Percentiles rank a stretch among this genome's conserved stretches.
Conservation (phyloP, 2,888 invertebrate species). For the Eupithecia vulgata region DNA sequence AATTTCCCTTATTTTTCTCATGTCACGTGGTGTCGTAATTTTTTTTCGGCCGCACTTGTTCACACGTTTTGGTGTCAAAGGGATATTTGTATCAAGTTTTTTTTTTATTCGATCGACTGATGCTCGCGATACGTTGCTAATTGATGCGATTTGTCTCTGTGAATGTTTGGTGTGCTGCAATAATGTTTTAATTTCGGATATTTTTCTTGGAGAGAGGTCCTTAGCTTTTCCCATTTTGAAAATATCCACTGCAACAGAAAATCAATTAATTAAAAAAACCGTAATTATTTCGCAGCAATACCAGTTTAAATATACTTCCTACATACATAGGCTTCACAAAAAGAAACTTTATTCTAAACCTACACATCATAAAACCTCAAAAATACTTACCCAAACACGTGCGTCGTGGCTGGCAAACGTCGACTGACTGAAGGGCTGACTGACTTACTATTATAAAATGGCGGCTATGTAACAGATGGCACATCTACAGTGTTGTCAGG, state of each 20-base stretch:
- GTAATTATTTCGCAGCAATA: neutral
- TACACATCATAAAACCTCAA: neutral
- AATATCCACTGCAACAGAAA: constrained; percentile 5
- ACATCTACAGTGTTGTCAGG: neutral
- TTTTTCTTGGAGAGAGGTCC: constrained; percentile 7
- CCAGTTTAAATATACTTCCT: constrained; percentile 6
- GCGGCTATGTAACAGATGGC: constrained; percentile 9
- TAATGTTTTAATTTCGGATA: constrained; percentile 2
- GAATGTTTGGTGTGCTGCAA: constrained; percentile 5
- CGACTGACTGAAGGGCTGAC: constrained; percentile 3
- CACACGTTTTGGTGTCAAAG: constrained; percentile 2
- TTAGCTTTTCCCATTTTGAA: constrained; percentile 6
- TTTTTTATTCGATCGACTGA: constrained; percentile 1
- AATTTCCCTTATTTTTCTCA: constrained; percentile 16
- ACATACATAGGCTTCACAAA: neutral
- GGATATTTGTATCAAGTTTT: constrained; percentile 2
- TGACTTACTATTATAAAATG: constrained; percentile 12
- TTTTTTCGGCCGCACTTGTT: constrained; percentile 16
- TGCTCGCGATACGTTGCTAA: constrained; percentile 2
- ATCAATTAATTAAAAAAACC: constrained; percentile 3
- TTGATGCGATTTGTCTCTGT: constrained; percentile 3
- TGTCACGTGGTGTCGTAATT: constrained; percentile 12
- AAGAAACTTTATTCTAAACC: constrained; percentile 3
- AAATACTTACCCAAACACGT: neutral
- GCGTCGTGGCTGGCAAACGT: neutral